These are phyloP conservation scores for Cygnus olor DNA, from an alignment of 2,797 vertebrate species.

Conservation along the genomic window DNA sequence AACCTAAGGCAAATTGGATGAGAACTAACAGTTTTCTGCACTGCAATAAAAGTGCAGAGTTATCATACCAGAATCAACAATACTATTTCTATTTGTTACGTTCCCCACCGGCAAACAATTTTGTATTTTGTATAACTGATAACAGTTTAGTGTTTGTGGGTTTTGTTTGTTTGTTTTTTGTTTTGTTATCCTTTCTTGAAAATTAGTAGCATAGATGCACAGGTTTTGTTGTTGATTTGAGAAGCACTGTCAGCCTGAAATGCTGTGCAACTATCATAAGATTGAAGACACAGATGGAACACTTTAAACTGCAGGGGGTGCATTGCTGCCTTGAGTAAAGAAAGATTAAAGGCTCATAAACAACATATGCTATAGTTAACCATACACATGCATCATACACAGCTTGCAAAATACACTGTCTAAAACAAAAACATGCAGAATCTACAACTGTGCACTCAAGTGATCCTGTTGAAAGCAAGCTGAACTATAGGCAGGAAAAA, in stretches of 20 bases:
- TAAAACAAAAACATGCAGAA: background rate
- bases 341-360: slow-evolving; percentile 29
- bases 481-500: background rate
- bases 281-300: slow-evolving; percentile 28
- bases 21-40: background rate
- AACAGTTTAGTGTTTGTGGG: no score
- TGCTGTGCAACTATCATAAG: background rate
- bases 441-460: background rate
- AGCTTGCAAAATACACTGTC: background rate
- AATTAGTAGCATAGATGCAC: background rate
- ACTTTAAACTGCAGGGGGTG: background rate
- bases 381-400: accelerated
- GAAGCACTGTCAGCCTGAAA: background rate
- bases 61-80: no score
- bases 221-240: background rate
- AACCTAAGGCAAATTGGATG: background rate
- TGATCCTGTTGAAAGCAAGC: background rate
- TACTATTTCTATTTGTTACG: no score
- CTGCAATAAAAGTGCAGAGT: no score
- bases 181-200: background rate
- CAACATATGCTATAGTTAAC: background rate
- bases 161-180: background rate
- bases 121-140: no score
- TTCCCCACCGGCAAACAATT: no score
- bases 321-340: slow-evolving; percentile 8